These are phyloP conservation scores for Montipora cactus DNA, from an alignment of 64 coral and sea anemone genomes.

Conservation along the genomic window DNA sequence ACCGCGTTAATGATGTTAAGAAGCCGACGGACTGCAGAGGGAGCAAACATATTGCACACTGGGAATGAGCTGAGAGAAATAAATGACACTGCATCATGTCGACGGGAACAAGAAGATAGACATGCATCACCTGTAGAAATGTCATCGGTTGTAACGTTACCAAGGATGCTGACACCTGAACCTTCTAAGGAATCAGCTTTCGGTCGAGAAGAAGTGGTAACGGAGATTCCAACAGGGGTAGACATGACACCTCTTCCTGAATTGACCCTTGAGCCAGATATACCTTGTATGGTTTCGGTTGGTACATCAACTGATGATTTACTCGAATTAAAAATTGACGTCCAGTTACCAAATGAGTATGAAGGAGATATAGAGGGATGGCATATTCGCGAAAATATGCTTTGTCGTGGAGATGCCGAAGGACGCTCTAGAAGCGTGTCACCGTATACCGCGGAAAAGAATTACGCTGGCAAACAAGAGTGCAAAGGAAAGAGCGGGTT, in stretches of 20 bases:
- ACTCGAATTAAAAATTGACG: neutral
- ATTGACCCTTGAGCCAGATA: neutral
- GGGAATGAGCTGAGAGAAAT: neutral
- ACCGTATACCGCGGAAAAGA: slow-evolving; percentile 58
- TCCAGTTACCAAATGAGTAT: neutral
- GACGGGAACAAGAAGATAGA: neutral
- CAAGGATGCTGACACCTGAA: neutral
- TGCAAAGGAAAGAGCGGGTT: neutral
- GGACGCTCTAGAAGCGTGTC: slow-evolving; percentile 64
- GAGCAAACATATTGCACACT: neutral
- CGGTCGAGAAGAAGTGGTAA: neutral
- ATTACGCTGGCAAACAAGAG: neutral
- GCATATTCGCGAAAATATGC: slow-evolving; percentile 66
- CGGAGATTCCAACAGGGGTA: slow-evolving; percentile 16
- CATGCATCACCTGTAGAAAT: neutral
- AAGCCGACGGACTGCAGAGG: slow-evolving; percentile 11
- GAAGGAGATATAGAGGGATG: neutral
- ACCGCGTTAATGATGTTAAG: slow-evolving; percentile 25
- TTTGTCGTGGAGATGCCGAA: slow-evolving; percentile 62
- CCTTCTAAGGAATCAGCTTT: neutral
- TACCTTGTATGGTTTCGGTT: slow-evolving; percentile 12
- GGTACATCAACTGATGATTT: slow-evolving; percentile 77
- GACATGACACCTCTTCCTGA: slow-evolving; percentile 18
- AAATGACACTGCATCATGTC: neutral
- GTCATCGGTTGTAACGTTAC: neutral